Evolutionary conservation across 2,888 invertebrate species (phyloP).

Genomic region (Malthinus seriepunctatus): DNA sequence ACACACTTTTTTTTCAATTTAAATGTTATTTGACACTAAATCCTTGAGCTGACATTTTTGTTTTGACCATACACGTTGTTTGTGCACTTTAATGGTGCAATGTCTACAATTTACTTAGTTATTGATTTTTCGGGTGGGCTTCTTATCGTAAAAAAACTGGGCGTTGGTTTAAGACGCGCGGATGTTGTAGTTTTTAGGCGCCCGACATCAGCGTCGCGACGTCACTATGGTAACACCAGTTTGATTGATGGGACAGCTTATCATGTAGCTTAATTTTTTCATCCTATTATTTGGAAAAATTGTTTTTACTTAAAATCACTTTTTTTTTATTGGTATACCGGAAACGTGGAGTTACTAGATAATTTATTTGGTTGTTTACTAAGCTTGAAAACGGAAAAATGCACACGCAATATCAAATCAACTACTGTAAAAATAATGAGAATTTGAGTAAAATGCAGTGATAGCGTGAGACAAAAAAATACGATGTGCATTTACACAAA

Average conservation of each 20-base stretch:
- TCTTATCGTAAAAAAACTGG: constrained; percentile 50
- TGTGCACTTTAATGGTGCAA: constrained; percentile 33
- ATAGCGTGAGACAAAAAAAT: no score
- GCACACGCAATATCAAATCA: constrained; percentile 1
- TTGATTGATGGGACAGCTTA: constrained; percentile 41
- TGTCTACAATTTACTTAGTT: constrained; percentile 46
- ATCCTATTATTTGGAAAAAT: no score
- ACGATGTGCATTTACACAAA: no score
- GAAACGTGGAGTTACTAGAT: neutral
- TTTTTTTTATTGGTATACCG: neutral
- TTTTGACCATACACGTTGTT: constrained; percentile 24
- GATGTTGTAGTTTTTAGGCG: constrained; percentile 40
- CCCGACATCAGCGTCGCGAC: constrained; percentile 39
- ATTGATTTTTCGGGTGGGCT: constrained; percentile 53
- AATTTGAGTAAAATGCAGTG: no score
- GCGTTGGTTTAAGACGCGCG: constrained; percentile 51
- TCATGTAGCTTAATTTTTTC: neutral
- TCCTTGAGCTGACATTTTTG: constrained; percentile 31
- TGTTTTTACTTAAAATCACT: constrained; percentile 2
- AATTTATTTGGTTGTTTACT: constrained; percentile 2
- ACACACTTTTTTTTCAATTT: constrained; percentile 18
- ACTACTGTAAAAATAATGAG: no score
- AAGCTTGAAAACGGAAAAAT: constrained; percentile 1
- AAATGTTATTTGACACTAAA: constrained; percentile 22
- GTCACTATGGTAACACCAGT: constrained; percentile 35